Base-by-base conservation (phyloP, 2,888 invertebrate genomes). In the Rhagonycha lutea region DNA sequence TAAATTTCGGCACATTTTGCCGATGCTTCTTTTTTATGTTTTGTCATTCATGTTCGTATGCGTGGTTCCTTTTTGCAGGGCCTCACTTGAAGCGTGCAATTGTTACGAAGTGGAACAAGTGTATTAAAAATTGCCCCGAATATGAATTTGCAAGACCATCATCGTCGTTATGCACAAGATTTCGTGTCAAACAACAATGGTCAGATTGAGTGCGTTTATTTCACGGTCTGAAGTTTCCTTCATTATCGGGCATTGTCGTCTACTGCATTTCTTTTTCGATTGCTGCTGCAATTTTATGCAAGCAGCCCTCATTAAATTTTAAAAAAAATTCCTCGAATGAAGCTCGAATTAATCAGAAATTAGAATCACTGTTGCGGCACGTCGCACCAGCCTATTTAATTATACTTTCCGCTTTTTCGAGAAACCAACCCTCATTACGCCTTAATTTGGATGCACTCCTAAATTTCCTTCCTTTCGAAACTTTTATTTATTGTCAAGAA, bases 231-330 rank as follows among this genome's bases (percentile, higher is more conserved):
- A 81, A 82, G 82, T 84, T 83, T 83, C 80, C 81, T 82, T 83
- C 83, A 84, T 85, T 84, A 83, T 82, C 82, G 83, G 82, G 81
- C 83, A 85, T 85, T 85, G 85, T 84, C 84, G 84, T 85, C 83
- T 82, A 81, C 77, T 76, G 79, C 82, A 80, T 75, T 78, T 69
- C 74, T 83, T 85, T 85, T 85, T 75, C 71, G 86, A 83, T 82
- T 83, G 81, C 81, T 71, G 61, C 69, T 83, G 85, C 85, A 86
- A 86, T 86, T 87, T 86, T 85, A 86, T 86, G 86, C 86, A 86
- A 86, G 84, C 83, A 83, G 83, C 83, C 84, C 85, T 85, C 84
- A 83, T 84, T 86, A 86, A 87, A 86, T 86, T 86, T 82, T 83
- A 83, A 82, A 83, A 82, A 83, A 85, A 85, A 84, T 82, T 62